Percentiles rank a stretch among this genome's conserved stretches.
Evolutionary conservation across 2,797 vertebrate genomes (phyloP).

Genomic region (Eurystomus glaucurus): DNA sequence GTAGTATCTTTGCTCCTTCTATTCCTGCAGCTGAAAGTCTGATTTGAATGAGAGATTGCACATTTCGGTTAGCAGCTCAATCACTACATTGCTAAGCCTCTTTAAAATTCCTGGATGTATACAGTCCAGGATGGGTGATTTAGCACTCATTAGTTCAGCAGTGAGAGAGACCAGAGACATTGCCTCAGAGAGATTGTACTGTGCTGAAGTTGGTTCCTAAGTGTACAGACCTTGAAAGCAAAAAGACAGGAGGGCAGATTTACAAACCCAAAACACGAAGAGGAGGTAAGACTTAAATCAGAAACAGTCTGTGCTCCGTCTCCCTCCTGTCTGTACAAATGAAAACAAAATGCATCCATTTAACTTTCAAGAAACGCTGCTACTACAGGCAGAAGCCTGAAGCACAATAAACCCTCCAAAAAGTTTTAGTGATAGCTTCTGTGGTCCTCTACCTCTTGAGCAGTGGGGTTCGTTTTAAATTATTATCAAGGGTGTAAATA

Average conservation of each 20-base stretch:
- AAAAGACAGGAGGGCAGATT: neutral
- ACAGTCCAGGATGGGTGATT: neutral
- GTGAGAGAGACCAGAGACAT: neutral
- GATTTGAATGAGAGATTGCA: conserved; percentile 9
- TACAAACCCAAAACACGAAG: neutral
- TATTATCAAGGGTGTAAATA: neutral
- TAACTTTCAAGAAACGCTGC: neutral
- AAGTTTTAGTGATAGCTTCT: neutral
- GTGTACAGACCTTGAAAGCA: neutral
- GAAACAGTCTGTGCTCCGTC: neutral
- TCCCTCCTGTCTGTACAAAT: neutral
- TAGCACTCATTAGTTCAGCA: neutral
- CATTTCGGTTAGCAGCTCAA: conserved; percentile 11
- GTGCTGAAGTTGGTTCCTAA: neutral
- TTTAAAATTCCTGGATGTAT: conserved; percentile 48
- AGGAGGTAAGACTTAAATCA: neutral
- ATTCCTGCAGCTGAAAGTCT: neutral
- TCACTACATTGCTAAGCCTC: conserved; percentile 21
- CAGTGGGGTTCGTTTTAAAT: neutral
- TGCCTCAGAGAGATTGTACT: neutral
- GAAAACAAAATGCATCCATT: neutral
- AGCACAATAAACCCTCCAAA: neutral
- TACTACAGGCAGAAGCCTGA: neutral
- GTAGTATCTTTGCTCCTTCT: neutral
- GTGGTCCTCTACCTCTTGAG: neutral